These are phyloP conservation scores for Acrocephalus kingi DNA, from an alignment of 2,113 vertebrate genomes.

Conservation along the genomic window DNA sequence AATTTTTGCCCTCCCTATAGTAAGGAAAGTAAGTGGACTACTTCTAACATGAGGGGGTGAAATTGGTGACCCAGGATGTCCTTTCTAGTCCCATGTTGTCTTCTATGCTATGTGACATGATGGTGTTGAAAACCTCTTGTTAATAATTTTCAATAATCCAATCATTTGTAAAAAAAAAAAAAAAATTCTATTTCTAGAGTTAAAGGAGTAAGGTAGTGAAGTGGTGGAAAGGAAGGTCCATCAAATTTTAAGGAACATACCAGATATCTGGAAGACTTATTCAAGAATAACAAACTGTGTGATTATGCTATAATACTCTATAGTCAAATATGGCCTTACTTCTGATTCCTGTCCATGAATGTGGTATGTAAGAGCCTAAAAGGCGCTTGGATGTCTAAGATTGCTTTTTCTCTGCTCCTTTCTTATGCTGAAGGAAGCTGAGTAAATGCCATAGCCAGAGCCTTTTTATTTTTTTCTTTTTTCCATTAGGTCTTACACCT, in stretches of 20 bases:
- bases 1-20: not conserved
- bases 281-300: not conserved
- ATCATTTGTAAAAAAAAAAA: not conserved
- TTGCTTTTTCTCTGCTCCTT: not conserved
- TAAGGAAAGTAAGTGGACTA: not conserved
- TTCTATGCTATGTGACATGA: rapidly evolving
- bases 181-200: not conserved
- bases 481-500: not conserved
- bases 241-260: not conserved
- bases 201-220: not conserved
- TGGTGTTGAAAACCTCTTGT: not conserved
- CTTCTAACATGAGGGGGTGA: not conserved
- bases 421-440: not conserved
- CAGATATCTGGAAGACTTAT: not conserved
- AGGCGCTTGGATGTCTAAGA: not conserved
- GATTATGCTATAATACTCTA: not conserved
- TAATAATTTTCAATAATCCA: not conserved
- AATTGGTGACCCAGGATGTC: not conserved
- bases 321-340: not conserved
- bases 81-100: not conserved
- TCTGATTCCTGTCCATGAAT: not conserved
- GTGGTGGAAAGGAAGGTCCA: not conserved
- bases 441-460: not conserved
- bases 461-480: not conserved
- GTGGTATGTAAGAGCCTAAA: not conserved